Base-by-base conservation (phyloP, 2,888 invertebrate species). In the Drosophila eohydei region DNA sequence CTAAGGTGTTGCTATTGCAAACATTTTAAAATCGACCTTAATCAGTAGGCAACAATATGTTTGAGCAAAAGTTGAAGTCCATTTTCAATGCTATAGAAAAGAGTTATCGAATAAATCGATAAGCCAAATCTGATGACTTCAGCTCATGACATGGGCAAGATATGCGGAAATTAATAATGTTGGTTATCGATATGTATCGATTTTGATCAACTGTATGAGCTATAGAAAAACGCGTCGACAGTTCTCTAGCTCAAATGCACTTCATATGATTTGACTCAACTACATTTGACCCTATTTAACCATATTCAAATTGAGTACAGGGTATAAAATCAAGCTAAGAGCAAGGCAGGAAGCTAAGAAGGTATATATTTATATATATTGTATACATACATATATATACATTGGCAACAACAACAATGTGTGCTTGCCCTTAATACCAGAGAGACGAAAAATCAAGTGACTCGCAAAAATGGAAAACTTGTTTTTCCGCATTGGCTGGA, bases 401-500 rank as follows among this genome's bases (percentile, higher is more conserved):
- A 50, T 50, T 12, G 7, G 16, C 46, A 48, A 51, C 43, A 30
- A 26, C 56, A 71, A 70, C 63, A 77, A 67, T 70, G 62, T 59
- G 48, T 48, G 48, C 48, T 50, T 83, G 80, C 80, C 80, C 80
- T 81, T 83, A 81, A 83, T 80, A 71, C 62, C 50, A 68, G 50
- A 65, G 69, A 63, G 72, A 68, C 50, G 58, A 83, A 78, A 68
- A 81, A 84, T 72, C 78, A 87, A 81, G 64, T 73, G 87, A 65
- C 70, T 61, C 64, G 55, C 72, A 58, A 87, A 85, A 78, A 78
- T 65, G 64, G 52, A 38, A 77, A 90, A 91, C 91, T 81, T 79
- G 90, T 90, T 90, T 81, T 83, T 90, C 91, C 84, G 81, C 91
- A 90, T 50, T 91, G 90, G 90, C 91, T 81, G 74, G 76, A 74